phyloP scores from a whole-genome alignment of 2,113 vertebrate species.

The Campylomormyrus numenius region DNA sequence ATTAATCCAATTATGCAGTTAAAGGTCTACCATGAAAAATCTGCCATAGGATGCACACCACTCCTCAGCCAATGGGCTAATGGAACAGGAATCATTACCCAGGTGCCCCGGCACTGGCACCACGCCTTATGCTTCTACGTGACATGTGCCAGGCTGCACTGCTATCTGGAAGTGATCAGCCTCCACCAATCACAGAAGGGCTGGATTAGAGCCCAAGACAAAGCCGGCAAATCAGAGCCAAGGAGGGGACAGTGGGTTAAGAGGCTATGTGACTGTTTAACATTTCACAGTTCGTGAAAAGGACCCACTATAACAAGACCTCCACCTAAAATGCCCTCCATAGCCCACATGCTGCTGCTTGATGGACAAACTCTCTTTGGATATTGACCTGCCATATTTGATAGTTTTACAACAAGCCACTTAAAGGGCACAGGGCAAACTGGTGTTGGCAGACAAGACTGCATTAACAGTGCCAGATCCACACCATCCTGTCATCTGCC shows the following conservation, averaged over 20 bases:
- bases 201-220: neutral
- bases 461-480: neutral
- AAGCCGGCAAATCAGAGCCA: neutral
- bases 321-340: neutral
- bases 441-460: neutral
- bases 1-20: conserved; percentile 63
- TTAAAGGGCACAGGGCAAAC: neutral
- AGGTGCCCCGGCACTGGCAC: neutral
- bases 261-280: neutral
- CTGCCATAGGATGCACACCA: neutral
- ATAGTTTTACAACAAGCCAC: neutral
- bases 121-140: neutral
- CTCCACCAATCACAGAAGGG: neutral
- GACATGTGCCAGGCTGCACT: neutral
- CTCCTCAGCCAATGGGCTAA: neutral
- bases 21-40: conserved; percentile 32
- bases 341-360: no score
- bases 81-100: neutral
- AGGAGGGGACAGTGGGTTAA: neutral
- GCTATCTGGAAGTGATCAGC: neutral
- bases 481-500: neutral
- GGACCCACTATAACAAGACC: neutral
- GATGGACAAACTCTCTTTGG: neutral
- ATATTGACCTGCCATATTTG: neutral
- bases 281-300: neutral